phyloP scores from a whole-genome alignment of 2,797 vertebrate species.

The Podargus strigoides region DNA sequence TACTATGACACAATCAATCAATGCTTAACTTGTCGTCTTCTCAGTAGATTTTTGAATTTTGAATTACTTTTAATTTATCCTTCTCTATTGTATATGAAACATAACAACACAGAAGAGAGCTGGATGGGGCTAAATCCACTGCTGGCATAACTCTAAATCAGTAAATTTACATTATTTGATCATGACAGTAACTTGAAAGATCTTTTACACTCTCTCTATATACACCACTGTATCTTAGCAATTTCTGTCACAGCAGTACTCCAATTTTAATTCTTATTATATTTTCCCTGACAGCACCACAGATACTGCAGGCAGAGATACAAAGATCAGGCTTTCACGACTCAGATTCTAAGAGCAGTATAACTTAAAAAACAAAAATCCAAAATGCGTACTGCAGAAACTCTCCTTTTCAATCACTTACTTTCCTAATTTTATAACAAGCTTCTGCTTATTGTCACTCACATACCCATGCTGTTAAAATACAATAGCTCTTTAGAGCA shows the following conservation, averaged over 20 bases:
- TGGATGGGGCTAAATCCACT: neutral
- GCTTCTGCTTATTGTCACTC: slow-evolving; percentile 9
- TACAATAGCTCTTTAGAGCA: neutral
- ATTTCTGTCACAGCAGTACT: neutral
- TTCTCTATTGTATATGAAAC: neutral
- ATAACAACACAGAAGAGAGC: neutral
- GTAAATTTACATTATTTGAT: neutral
- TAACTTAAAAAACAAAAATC: neutral
- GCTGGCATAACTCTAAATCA: neutral
- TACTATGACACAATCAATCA: neutral
- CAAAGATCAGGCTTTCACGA: neutral
- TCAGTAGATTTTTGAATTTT: neutral
- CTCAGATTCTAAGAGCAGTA: neutral
- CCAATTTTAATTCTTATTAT: neutral
- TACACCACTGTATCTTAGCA: neutral
- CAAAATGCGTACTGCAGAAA: neutral
- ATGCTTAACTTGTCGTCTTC: neutral
- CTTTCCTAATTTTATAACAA: slow-evolving; percentile 33
- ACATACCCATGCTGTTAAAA: neutral
- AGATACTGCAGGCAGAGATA: neutral
- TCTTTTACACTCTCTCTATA: neutral
- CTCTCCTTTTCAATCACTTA: slow-evolving; percentile 6
- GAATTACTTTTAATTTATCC: neutral
- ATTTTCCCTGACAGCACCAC: neutral
- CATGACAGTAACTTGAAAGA: neutral